Evolutionary conservation across 2,797 vertebrate species (phyloP).

Genomic region (Sebastes aleutianus): DNA sequence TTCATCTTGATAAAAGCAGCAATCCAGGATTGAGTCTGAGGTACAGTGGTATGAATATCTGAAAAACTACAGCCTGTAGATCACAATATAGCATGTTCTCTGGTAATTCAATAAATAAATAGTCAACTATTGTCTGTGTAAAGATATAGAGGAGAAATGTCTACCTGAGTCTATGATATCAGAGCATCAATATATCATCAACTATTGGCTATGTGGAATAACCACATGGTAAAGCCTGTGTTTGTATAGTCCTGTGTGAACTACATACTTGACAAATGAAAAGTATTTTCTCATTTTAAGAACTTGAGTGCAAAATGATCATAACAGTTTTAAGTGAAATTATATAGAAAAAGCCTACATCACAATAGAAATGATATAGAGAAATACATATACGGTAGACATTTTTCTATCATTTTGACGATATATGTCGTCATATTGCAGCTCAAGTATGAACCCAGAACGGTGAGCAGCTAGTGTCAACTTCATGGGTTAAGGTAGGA

Average conservation of each 20-base stretch:
- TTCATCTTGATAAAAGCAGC: neutral
- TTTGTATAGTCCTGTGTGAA: too few relatives aligned
- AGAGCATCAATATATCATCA: too few relatives aligned
- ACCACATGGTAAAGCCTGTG: neutral
- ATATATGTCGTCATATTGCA: too few relatives aligned
- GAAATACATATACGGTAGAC: too few relatives aligned
- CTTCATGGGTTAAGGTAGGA: accelerated
- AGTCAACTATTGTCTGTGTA: neutral
- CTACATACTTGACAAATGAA: too few relatives aligned
- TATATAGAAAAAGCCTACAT: neutral
- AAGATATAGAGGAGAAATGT: neutral
- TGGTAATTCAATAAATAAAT: too few relatives aligned
- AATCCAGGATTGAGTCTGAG: neutral
- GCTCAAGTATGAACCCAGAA: neutral
- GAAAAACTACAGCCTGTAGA: too few relatives aligned
- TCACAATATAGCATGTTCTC: too few relatives aligned
- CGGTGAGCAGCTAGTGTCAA: neutral
- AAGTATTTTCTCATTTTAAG: neutral
- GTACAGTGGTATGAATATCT: neutral
- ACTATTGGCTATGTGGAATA: neutral
- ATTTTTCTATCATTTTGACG: too few relatives aligned
- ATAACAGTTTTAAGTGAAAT: neutral
- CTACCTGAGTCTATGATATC: too few relatives aligned
- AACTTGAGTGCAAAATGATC: too few relatives aligned
- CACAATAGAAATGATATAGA: too few relatives aligned